Evolutionary conservation across 2,888 invertebrate genomes (phyloP).

Genomic region (Limulus polyphemus): DNA sequence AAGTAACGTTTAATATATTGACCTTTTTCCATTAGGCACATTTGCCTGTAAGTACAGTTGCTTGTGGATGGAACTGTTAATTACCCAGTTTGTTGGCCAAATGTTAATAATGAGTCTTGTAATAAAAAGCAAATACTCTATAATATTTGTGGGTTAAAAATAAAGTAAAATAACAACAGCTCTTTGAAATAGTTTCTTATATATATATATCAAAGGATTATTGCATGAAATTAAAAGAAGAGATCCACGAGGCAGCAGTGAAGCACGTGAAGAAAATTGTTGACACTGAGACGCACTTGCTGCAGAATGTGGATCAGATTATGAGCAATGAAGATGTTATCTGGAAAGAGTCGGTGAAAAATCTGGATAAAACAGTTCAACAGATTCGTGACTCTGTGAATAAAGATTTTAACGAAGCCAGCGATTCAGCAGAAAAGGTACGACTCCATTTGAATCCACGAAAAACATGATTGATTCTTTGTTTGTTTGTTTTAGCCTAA

Average conservation of each 20-base stretch:
- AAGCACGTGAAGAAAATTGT: neutral
- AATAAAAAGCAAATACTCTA: no score
- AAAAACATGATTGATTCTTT: no score
- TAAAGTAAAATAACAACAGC: neutral
- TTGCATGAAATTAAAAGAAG: neutral
- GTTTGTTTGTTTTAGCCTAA: no score
- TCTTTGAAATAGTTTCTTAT: neutral
- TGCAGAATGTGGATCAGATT: neutral
- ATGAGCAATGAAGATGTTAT: neutral
- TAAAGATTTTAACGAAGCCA: neutral
- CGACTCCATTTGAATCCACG: neutral
- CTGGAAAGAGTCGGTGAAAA: neutral
- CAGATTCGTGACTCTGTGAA: neutral
- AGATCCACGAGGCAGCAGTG: neutral
- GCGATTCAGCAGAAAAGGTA: neutral
- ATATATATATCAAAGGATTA: neutral
- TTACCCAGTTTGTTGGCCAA: no score
- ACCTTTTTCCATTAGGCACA: no score
- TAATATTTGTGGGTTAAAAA: no score
- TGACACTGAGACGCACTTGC: neutral
- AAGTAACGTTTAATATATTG: no score
- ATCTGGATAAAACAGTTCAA: neutral
- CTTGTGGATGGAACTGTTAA: no score
- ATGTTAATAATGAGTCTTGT: no score
- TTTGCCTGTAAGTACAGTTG: no score